Conservation (phyloP, 64 coral and sea anemone genomes). For the Catalaphyllia jardinei region DNA sequence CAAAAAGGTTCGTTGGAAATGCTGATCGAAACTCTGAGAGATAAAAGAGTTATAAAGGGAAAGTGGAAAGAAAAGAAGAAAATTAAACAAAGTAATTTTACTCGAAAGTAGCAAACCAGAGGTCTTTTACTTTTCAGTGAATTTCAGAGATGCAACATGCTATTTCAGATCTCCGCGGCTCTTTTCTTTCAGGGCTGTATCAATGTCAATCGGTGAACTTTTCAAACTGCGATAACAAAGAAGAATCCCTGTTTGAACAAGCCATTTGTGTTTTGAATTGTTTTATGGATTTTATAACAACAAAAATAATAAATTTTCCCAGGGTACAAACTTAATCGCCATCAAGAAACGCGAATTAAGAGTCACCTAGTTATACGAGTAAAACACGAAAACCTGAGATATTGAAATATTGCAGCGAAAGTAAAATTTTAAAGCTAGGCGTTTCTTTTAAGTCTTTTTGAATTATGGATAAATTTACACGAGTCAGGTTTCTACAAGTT, state of each 20-base stretch:
- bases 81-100: not conserved
- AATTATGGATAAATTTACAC: not conserved
- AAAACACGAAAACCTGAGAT: not conserved
- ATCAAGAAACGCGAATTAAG: not conserved
- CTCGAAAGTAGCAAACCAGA: not conserved
- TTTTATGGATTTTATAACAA: not conserved
- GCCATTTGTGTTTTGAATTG: not conserved
- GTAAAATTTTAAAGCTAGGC: not conserved
- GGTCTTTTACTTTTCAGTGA: no score
- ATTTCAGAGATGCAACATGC: not conserved
- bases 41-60: no score
- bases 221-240: constrained; percentile 3
- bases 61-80: no score
- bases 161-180: not conserved
- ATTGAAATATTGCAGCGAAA: not conserved
- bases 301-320: not conserved
- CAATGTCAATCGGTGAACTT: not conserved
- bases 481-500: not conserved
- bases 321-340: not conserved
- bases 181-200: not conserved
- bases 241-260: not conserved
- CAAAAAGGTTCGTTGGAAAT: no score
- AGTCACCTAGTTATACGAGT: not conserved
- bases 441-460: not conserved
- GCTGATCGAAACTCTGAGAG: no score